Percentiles rank a stretch among this genome's conserved stretches.
Conservation (phyloP, 2,113 vertebrate species). For the Poecile atricapillus region DNA sequence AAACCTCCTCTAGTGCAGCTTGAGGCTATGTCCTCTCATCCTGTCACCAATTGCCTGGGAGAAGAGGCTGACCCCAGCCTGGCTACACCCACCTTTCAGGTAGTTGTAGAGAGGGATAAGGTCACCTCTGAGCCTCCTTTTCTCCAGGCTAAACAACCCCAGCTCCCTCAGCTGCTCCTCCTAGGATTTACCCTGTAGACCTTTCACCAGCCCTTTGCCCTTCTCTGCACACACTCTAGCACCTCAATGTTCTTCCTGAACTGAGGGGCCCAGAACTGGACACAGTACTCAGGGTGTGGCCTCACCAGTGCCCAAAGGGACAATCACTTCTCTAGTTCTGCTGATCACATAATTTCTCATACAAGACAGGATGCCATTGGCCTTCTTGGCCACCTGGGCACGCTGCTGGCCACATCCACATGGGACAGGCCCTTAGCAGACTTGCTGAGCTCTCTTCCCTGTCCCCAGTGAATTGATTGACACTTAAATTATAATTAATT, state of each 20-base stretch:
- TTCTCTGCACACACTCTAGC: background rate
- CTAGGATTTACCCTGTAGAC: background rate
- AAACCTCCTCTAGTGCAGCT: background rate
- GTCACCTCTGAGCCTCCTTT: background rate
- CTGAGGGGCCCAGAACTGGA: background rate
- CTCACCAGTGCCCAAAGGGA: background rate
- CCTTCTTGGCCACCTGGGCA: background rate
- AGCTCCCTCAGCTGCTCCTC: background rate
- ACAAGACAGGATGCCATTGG: no score
- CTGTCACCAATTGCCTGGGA: background rate
- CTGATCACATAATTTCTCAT: background rate
- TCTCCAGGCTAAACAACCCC: background rate
- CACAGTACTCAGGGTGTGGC: accelerated
- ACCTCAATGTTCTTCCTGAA: background rate
- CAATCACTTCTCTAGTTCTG: background rate
- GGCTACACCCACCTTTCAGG: background rate
- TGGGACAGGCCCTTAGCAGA: background rate
- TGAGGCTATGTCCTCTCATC: background rate
- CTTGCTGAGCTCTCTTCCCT: background rate
- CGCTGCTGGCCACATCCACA: background rate
- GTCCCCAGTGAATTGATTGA: background rate
- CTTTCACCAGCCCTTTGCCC: background rate
- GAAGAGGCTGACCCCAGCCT: background rate
- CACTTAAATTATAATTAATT: background rate
- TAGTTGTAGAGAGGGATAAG: background rate